Evolutionary conservation across 2,888 invertebrate species (phyloP).

Genomic region (Willowsia nigromaculata): DNA sequence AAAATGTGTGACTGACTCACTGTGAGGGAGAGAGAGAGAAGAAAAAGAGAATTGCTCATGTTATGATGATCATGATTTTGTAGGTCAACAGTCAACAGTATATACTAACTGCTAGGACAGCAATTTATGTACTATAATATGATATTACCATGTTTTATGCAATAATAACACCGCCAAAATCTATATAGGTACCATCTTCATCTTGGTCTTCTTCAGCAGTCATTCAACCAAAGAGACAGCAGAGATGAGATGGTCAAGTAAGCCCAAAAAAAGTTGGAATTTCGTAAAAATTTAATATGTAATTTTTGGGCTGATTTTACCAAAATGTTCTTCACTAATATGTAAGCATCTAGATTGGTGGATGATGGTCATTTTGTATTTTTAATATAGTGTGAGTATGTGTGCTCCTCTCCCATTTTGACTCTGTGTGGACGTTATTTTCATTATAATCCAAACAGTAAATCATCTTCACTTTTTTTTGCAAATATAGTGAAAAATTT

Average conservation of each 20-base stretch:
- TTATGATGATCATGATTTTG: conserved; percentile 55
- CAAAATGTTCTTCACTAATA: not conserved
- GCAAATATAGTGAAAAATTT: conserved; percentile 32
- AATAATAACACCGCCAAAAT: conserved; percentile 29
- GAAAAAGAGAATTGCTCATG: conserved; percentile 3
- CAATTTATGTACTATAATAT: conserved; percentile 38
- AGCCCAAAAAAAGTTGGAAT: conserved; percentile 48
- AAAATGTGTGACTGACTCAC: conserved; percentile 35
- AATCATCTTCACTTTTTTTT: conserved; percentile 58
- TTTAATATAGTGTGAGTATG: not conserved
- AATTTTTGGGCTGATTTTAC: conserved; percentile 51
- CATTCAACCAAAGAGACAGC: conserved; percentile 5
- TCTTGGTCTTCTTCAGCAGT: conserved; percentile 10
- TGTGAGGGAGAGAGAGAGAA: conserved; percentile 8
- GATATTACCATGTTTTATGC: not conserved
- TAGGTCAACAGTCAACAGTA: conserved; percentile 59
- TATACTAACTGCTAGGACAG: not conserved
- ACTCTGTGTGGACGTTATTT: not conserved
- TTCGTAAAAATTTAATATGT: conserved; percentile 46
- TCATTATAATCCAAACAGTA: conserved; percentile 59
- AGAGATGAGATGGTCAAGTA: conserved; percentile 45
- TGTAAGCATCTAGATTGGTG: conserved; percentile 4
- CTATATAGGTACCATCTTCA: not conserved
- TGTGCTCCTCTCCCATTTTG: conserved; percentile 8
- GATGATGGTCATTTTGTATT: not conserved